These are phyloP conservation scores for Drosophila prostipennis DNA, from an alignment of 2,888 invertebrate species.

Conservation along the genomic window DNA sequence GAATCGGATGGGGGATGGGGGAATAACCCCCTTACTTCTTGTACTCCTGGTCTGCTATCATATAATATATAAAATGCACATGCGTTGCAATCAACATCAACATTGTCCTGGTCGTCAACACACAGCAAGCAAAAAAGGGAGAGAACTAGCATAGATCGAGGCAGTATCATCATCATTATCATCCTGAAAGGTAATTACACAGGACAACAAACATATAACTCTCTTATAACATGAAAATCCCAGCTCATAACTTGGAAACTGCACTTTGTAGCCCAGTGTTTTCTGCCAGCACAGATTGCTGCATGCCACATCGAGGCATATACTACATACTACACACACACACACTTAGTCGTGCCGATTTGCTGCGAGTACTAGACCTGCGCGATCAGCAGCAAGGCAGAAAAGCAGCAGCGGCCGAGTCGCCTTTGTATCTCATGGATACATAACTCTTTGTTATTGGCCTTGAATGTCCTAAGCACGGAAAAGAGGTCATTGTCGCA, in stretches of 20 bases:
- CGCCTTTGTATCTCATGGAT: slow-evolving; percentile 55
- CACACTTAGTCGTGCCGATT: not conserved
- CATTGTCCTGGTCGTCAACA: slow-evolving; percentile 44
- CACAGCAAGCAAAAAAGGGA: not conserved
- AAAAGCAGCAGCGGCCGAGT: slow-evolving; percentile 1
- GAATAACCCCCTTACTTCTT: not conserved
- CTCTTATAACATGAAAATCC: too few relatives aligned
- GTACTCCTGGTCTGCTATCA: slow-evolving; percentile 16
- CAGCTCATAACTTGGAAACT: too few relatives aligned
- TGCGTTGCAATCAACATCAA: slow-evolving; percentile 50
- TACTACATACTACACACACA: too few relatives aligned
- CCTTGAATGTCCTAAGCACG: slow-evolving; percentile 81
- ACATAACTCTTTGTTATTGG: slow-evolving; percentile 76
- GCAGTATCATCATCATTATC: slow-evolving; percentile 31
- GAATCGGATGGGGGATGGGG: not conserved
- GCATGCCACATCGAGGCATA: slow-evolving; percentile 21
- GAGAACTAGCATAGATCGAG: slow-evolving; percentile 20
- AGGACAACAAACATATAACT: not conserved
- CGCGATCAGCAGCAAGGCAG: slow-evolving; percentile 10
- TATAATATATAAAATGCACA: slow-evolving; percentile 46
- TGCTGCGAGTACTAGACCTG: slow-evolving; percentile 16
- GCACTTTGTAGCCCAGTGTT: slow-evolving; percentile 27
- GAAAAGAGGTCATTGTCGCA: slow-evolving; percentile 82
- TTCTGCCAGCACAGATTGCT: slow-evolving; percentile 7
- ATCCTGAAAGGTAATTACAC: slow-evolving; percentile 35